Evolutionary conservation across 2,888 invertebrate genomes (phyloP), one percentile per base, ranked within the genome.

Genomic region (Pyrgus malvae): DNA sequence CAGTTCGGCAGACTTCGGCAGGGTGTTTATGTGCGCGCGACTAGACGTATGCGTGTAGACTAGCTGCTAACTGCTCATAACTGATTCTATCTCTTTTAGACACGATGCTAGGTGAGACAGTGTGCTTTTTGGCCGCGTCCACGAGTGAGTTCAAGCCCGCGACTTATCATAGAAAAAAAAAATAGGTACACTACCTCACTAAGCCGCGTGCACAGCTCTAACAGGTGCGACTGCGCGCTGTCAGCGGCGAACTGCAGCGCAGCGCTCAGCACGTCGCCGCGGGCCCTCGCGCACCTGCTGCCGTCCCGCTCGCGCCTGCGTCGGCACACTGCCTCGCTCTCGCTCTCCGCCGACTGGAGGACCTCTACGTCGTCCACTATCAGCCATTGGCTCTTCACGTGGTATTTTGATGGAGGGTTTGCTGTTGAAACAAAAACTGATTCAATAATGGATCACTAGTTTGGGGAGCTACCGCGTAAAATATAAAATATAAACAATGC

Each of bases 171-270:
- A n/a, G n/a, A n/a, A 17, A 17, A n/a, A 8, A 5, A 19, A 17
- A 19, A 11, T 6, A 2, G n/a, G n/a, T n/a, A 23, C 25, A 69
- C 56, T 5, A 90, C 89, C 78, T 92, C 92, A 57, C 92, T 92
- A 11, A 92, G 64, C 61, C 74, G 80, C n/a, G 85, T 91, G 56
- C 90, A 90, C 2, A 84, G 88, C 48, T 90, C 86, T 56, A 92
- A 69, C 35, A 92, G 62, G 29, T 89, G 87, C n/a, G 74, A 88
- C 63, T 91, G 91, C 14, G 91, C 62, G 35, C 86, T 83, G 1
- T 85, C 86, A 0, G 86, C 79, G 0, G 88, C 82, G 54, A 91
- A 92, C 65, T 88, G 88, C 23, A 91, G 68, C 0, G 91, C 74
- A 2, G 69, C 63, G 27, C 77, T 83, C 17, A 87, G 55, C 27